phyloP scores from a whole-genome alignment of 2,113 vertebrate species.

The Uropsilus gracilis region DNA sequence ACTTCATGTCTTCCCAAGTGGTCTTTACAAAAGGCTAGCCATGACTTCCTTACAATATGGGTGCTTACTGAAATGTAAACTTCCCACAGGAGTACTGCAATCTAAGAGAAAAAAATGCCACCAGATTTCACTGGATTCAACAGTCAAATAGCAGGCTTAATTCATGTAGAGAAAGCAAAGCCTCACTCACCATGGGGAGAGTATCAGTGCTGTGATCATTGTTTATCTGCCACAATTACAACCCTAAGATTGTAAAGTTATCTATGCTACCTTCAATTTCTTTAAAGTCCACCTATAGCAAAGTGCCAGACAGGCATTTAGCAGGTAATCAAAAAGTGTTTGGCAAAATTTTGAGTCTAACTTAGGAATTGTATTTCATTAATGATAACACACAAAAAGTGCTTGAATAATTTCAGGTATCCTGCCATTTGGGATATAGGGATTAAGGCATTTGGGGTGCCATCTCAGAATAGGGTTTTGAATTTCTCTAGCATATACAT shows the following conservation, averaged over 20 bases:
- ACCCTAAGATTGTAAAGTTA: neutral
- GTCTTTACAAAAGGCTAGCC: neutral
- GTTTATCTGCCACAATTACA: neutral
- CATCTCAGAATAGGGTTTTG: neutral
- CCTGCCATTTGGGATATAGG: neutral
- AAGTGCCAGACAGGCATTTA: neutral
- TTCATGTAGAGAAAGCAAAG: neutral
- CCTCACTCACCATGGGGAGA: neutral
- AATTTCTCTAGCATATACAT: neutral
- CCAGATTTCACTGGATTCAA: neutral
- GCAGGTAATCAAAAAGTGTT: neutral
- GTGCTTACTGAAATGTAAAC: neutral
- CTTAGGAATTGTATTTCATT: neutral
- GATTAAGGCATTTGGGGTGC: neutral
- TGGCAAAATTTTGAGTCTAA: neutral
- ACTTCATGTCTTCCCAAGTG: neutral
- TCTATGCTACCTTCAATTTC: neutral
- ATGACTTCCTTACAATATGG: neutral
- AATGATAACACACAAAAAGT: neutral
- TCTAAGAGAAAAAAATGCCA: neutral
- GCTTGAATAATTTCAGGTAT: neutral
- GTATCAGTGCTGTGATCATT: neutral
- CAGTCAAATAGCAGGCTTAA: neutral
- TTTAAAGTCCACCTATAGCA: neutral
- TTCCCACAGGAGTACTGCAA: neutral